Percentiles rank a stretch among this genome's conserved stretches.
phyloP scores from a whole-genome alignment of 2,888 invertebrate species.

The Rotaria sp. region DNA sequence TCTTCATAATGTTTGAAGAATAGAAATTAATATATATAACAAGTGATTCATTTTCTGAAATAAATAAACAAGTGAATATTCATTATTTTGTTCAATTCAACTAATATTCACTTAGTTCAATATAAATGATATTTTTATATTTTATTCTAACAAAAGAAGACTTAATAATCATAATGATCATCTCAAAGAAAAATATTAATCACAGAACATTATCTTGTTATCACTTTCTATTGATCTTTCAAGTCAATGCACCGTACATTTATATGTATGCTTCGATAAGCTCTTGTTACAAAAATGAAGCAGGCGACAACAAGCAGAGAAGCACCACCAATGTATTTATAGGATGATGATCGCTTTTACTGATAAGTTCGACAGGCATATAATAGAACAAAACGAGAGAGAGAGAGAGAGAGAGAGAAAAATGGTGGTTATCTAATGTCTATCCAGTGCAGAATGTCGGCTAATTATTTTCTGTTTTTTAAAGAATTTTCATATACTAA shows the following conservation, averaged over 20 bases:
- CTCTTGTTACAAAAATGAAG: not conserved
- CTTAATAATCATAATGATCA: not conserved
- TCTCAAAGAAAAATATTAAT: not conserved
- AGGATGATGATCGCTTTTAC: not conserved
- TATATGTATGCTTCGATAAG: not conserved
- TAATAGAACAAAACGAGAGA: not conserved
- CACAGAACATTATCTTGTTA: not conserved
- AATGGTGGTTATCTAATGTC: not conserved
- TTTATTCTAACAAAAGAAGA: not conserved
- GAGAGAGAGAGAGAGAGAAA: not conserved
- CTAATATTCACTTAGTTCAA: too few relatives aligned
- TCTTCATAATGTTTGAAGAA: too few relatives aligned
- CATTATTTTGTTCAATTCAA: too few relatives aligned
- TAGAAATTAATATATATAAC: too few relatives aligned
- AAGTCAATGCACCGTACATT: not conserved
- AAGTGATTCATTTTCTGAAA: too few relatives aligned
- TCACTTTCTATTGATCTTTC: not conserved
- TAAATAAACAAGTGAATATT: not conserved
- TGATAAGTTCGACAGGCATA: not conserved
- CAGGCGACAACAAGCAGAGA: conserved; percentile 1
- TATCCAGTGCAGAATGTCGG: not conserved
- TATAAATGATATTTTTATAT: too few relatives aligned
- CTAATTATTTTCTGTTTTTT: not conserved
- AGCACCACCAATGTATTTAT: not conserved
- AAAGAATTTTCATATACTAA: not conserved